Evolutionary conservation across 2,797 vertebrate genomes (phyloP), one percentile per base, ranked within the genome.

Genomic region (Rhinatrema bivittatum): DNA sequence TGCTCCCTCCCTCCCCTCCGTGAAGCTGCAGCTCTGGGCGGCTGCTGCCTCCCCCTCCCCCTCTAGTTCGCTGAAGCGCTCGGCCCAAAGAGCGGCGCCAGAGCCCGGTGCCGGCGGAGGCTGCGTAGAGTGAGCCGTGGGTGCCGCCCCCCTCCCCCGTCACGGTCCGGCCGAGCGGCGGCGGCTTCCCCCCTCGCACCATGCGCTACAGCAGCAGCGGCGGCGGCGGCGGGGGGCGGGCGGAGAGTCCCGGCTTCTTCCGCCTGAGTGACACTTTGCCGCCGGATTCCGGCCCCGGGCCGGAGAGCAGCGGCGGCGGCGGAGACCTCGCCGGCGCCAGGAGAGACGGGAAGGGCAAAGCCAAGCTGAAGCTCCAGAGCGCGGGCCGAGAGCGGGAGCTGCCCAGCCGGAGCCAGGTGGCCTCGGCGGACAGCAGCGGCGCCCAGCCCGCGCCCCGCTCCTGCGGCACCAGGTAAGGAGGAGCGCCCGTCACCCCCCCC

Each of bases 371-470:
- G 56, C 65, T 66, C 62, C 72, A n/a, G n/a, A n/a, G n/a, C n/a
- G n/a, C n/a, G n/a, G n/a, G n/a, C n/a, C n/a, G n/a, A n/a, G n/a
- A n/a, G n/a, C n/a, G n/a, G n/a, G n/a, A n/a, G n/a, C n/a, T n/a
- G n/a, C n/a, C n/a, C n/a, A n/a, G 62, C 57, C 52, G 7, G 59
- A 58, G 46, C 53, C 53, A 57, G 36, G 56, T 70, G 43, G 67
- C 65, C 49, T 55, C 50, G 43, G 65, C 70, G 53, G 70, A 73
- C 60, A 65, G 76, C 62, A 62, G 70, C 62, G 52, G 65, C 56
- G 61, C 46, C 43, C 49, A 42, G 59, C 66, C 49, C 52, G 54
- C 21, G 46, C 50, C 12, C 44, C 41, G 18, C 56, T 38, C 43
- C 47, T 17, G 25, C 19, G 31, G 53, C n/a, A n/a, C n/a, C 20